Conservation (phyloP, 2,797 vertebrate genomes). For the Cyclopterus lumpus region DNA sequence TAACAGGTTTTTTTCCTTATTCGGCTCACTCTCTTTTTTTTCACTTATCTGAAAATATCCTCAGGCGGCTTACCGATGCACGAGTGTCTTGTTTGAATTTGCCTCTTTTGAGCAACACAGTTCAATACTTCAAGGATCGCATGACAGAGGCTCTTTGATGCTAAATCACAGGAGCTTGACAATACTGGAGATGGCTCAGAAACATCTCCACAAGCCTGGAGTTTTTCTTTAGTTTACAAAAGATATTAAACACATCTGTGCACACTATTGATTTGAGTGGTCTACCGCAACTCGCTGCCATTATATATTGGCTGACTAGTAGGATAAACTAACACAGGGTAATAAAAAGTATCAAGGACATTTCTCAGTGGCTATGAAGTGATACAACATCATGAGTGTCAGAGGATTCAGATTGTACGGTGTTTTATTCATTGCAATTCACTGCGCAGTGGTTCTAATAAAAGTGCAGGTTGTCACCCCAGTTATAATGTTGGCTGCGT, state of each 20-base stretch:
- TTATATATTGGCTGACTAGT: background rate
- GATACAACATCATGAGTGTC: conserved; percentile 18
- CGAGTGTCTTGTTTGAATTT: conserved; percentile 38
- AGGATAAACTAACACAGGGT: background rate
- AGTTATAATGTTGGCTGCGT: conserved; percentile 20
- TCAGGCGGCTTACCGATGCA: conserved; percentile 26
- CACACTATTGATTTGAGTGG: conserved; percentile 2
- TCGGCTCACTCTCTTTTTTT: conserved; percentile 40
- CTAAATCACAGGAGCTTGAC: background rate
- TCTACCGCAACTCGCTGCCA: conserved; percentile 1
- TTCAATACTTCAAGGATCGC: conserved; percentile 22
- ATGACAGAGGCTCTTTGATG: background rate
- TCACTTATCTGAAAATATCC: conserved; percentile 46
- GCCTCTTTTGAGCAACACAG: conserved; percentile 14
- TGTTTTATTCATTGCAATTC: conserved; percentile 39
- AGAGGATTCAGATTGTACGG: conserved; percentile 17
- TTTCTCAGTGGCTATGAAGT: background rate
- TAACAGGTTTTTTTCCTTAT: conserved; percentile 40
- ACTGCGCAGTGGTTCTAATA: conserved; percentile 32
- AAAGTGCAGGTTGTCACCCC: conserved; percentile 49
- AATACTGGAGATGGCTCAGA: background rate
- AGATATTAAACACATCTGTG: background rate
- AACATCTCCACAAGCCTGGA: background rate
- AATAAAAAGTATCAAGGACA: background rate
- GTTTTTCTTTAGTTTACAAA: background rate